Evolutionary conservation across 2,888 invertebrate species (phyloP).

Genomic region (Disparrhopalites patrizii): DNA sequence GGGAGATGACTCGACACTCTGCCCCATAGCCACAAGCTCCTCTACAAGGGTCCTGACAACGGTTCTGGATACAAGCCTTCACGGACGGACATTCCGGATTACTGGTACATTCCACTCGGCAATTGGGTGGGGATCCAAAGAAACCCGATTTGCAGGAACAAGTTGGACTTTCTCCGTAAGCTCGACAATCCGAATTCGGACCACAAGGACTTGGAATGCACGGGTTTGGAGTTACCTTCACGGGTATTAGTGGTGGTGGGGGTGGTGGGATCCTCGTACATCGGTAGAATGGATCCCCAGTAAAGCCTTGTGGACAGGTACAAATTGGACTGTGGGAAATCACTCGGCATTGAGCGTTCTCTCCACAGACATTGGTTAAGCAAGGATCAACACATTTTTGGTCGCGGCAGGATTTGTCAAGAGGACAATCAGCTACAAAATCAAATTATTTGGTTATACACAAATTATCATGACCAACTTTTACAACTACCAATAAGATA

Average conservation of each 20-base stretch:
- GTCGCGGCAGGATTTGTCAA: constrained; percentile 58
- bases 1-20: constrained; percentile 49
- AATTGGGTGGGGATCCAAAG: constrained; percentile 48
- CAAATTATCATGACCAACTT: constrained; percentile 51
- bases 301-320: constrained; percentile 53
- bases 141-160: constrained; percentile 50
- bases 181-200: constrained; percentile 61
- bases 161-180: constrained; percentile 49
- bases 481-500: constrained; percentile 53
- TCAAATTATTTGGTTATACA: too few relatives aligned
- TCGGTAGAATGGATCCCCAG: constrained; percentile 39
- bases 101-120: constrained; percentile 62
- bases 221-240: constrained; percentile 19
- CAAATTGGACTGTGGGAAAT: constrained; percentile 57
- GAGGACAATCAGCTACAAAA: constrained; percentile 58
- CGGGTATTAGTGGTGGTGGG: constrained; percentile 23
- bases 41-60: constrained; percentile 49
- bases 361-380: constrained; percentile 57
- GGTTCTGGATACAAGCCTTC: constrained; percentile 68
- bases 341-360: constrained; percentile 51
- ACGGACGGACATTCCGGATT: constrained; percentile 68
- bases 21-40: constrained; percentile 45
- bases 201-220: constrained; percentile 66
- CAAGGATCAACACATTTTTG: constrained; percentile 72
- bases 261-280: constrained; percentile 31